These are phyloP conservation scores for Stegophylla sp. DNA, from an alignment of 2,888 invertebrate genomes.

Conservation along the genomic window DNA sequence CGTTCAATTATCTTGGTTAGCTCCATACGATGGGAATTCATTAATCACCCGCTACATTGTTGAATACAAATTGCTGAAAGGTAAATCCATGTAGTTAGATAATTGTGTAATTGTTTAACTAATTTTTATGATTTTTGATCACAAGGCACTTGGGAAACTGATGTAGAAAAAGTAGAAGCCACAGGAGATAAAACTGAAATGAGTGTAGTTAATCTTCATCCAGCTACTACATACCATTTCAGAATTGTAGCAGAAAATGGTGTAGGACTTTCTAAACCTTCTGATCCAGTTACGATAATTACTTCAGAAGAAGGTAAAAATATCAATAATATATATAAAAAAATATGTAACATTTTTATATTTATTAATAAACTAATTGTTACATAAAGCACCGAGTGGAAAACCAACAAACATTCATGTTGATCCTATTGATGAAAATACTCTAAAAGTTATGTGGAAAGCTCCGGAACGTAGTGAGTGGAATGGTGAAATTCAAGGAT, in stretches of 20 bases:
- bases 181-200: conserved; percentile 90
- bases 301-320: conserved; percentile 85
- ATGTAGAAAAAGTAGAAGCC: conserved; percentile 85
- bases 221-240: conserved; percentile 91
- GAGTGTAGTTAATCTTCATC: conserved; percentile 85
- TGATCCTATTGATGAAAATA: conserved; percentile 86
- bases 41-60: conserved; percentile 87
- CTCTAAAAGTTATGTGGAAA: conserved; percentile 87
- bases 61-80: conserved; percentile 79
- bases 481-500: conserved; percentile 90
- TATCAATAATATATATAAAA: neutral
- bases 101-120: neutral
- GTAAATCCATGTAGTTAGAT: conserved; percentile 62
- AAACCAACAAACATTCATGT: conserved; percentile 84
- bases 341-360: conserved; percentile 4
- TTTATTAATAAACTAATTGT: neutral
- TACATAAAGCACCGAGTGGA: conserved; percentile 73
- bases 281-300: conserved; percentile 90
- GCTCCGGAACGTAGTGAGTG: conserved; percentile 87
- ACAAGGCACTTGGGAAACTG: conserved; percentile 77
- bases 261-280: conserved; percentile 89
- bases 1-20: conserved; percentile 89
- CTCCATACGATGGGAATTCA: conserved; percentile 90
- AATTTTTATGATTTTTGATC: conserved; percentile 7
- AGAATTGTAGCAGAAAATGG: conserved; percentile 92